Conservation (phyloP, 2,797 vertebrate species). For the Myiotriccus ornatus region DNA sequence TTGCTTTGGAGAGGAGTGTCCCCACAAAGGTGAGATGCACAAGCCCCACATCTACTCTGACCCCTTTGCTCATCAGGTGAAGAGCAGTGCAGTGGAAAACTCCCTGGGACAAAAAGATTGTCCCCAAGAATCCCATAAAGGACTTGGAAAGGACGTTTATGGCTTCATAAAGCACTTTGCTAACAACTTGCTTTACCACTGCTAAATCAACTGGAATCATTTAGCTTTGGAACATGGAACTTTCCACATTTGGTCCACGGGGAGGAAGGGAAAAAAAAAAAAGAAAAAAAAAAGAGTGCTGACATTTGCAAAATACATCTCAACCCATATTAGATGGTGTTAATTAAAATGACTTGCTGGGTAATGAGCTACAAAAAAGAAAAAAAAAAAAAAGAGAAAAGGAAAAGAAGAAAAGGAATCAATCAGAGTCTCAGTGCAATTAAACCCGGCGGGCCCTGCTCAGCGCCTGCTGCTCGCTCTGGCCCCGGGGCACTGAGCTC, state of each 20-base stretch:
- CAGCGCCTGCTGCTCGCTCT: rapidly evolving
- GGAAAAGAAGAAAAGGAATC: neutral
- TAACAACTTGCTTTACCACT: neutral
- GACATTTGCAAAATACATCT: conserved; percentile 45
- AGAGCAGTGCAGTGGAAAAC: neutral
- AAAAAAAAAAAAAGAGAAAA: neutral
- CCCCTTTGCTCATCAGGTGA: neutral
- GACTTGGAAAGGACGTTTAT: neutral
- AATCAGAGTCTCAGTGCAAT: neutral
- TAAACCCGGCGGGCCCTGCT: neutral
- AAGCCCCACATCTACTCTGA: neutral
- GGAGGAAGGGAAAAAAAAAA: neutral
- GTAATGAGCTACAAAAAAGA: neutral
- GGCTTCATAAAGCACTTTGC: conserved; percentile 45
- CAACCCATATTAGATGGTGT: neutral
- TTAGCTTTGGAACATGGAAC: neutral
- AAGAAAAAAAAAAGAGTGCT: conserved; percentile 6
- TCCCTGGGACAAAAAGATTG: neutral
- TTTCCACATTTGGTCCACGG: neutral
- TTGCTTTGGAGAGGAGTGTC: neutral
- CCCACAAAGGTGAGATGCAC: rapidly evolving
- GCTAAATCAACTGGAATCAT: conserved; percentile 35
- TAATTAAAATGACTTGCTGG: conserved; percentile 63
- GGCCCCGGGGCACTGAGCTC: rapidly evolving
- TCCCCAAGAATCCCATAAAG: neutral